Conservation (phyloP, 2,888 invertebrate species). For the Perithous albicinctus region DNA sequence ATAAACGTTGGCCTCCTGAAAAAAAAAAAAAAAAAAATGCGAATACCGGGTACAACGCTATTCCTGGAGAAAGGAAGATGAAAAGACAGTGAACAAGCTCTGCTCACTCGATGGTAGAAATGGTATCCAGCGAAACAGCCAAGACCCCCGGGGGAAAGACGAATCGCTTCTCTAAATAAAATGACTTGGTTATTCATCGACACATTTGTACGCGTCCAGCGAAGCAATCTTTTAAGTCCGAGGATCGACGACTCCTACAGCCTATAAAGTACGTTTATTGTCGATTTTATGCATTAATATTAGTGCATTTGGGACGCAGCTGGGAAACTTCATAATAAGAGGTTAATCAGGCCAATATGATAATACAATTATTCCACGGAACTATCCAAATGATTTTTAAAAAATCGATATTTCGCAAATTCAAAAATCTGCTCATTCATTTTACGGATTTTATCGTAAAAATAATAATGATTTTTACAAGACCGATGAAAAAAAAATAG, state of each 20-base stretch:
- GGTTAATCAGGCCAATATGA: constrained; percentile 31
- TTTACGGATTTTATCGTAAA: not conserved
- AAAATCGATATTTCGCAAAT: not conserved
- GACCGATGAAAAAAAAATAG: no score
- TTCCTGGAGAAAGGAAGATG: constrained; percentile 71
- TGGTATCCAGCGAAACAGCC: constrained; percentile 64
- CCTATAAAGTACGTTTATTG: constrained; percentile 55
- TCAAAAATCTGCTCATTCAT: not conserved
- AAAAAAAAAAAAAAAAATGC: no score
- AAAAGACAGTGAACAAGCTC: constrained; percentile 44
- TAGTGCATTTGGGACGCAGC: constrained; percentile 27
- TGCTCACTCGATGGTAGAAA: constrained; percentile 53
- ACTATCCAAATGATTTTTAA: not conserved
- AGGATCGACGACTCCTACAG: not conserved
- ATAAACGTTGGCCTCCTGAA: constrained; percentile 66
- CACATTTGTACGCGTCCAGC: constrained; percentile 83
- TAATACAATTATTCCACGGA: constrained; percentile 40
- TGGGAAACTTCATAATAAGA: constrained; percentile 5
- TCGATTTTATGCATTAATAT: constrained; percentile 26
- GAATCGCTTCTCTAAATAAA: constrained; percentile 84
- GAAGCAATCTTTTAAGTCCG: constrained; percentile 69
- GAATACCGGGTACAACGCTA: constrained; percentile 73
- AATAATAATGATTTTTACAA: not conserved
- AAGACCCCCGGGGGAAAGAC: constrained; percentile 80
- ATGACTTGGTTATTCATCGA: constrained; percentile 84